phyloP scores from a whole-genome alignment of 2,888 invertebrate genomes.

The Nesidiocoris tenuis region DNA sequence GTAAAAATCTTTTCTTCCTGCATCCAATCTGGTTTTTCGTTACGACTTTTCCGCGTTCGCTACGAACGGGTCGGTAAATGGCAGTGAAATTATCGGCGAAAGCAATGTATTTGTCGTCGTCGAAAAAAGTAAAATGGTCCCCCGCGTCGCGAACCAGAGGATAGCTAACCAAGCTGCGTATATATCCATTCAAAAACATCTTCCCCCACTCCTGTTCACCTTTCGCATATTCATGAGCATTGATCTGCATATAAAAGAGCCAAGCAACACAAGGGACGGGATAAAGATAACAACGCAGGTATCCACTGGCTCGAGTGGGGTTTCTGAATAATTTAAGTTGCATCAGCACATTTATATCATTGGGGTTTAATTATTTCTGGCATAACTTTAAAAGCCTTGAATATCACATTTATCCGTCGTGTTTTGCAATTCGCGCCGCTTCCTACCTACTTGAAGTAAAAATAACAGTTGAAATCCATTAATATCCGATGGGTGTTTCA shows the following conservation, averaged over 20 bases:
- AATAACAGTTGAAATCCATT: neutral
- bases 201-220: neutral
- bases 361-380: neutral
- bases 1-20: no score
- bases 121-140: neutral
- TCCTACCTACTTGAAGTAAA: neutral
- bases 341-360: neutral
- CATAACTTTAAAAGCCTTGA: neutral
- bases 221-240: constrained; percentile 28
- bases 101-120: neutral
- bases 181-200: neutral
- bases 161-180: neutral
- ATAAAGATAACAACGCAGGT: neutral
- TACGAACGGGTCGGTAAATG: no score
- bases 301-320: neutral
- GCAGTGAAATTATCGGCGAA: neutral
- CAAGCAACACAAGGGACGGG: neutral
- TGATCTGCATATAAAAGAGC: constrained; percentile 34
- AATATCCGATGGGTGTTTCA: no score
- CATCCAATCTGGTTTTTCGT: no score
- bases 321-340: neutral
- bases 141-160: neutral
- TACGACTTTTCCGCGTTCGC: no score
- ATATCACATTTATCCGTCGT: neutral
- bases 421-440: neutral